Evolutionary conservation across 2,888 invertebrate species (phyloP).

Genomic region (Neoscelio sp.): DNA sequence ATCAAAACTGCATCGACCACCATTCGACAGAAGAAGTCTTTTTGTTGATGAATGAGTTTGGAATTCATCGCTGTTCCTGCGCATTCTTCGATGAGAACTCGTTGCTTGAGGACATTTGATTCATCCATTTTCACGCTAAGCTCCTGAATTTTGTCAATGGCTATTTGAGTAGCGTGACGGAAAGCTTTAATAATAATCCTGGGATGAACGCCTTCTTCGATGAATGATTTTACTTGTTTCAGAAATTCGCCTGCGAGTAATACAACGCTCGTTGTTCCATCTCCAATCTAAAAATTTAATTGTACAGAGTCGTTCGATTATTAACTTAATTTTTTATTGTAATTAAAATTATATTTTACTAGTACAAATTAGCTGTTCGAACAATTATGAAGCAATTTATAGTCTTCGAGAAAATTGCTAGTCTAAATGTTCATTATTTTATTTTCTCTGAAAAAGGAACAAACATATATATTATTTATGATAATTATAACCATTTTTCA

Average conservation of each 20-base stretch:
- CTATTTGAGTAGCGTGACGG: conserved; percentile 92
- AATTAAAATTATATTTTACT: conserved; percentile 15
- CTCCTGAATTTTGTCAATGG: conserved; percentile 83
- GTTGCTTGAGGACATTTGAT: conserved; percentile 85
- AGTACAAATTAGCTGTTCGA: conserved; percentile 70
- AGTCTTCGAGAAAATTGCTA: conserved; percentile 72
- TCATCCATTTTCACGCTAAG: conserved; percentile 92
- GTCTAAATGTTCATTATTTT: conserved; percentile 75
- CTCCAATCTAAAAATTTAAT: conserved; percentile 91
- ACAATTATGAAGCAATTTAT: conserved; percentile 75
- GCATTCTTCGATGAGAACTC: conserved; percentile 91
- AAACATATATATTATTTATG: conserved; percentile 26
- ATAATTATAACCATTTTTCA: conserved; percentile 24
- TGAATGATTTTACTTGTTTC: conserved; percentile 96
- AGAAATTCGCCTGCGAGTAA: conserved; percentile 97
- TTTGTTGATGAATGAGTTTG: conserved; percentile 98
- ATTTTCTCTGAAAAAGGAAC: conserved; percentile 71
- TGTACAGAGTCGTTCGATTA: too few relatives aligned
- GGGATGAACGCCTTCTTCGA: conserved; percentile 99
- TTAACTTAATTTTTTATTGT: conserved; percentile 40
- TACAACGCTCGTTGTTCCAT: conserved; percentile 99
- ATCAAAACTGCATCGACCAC: conserved; percentile 98
- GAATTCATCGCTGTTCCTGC: conserved; percentile 98
- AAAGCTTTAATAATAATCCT: conserved; percentile 96
- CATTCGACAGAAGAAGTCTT: conserved; percentile 97